Percentiles rank a stretch among this genome's conserved stretches.
Evolutionary conservation across 2,113 vertebrate genomes (phyloP).

Genomic region (Casuarius casuarius): DNA sequence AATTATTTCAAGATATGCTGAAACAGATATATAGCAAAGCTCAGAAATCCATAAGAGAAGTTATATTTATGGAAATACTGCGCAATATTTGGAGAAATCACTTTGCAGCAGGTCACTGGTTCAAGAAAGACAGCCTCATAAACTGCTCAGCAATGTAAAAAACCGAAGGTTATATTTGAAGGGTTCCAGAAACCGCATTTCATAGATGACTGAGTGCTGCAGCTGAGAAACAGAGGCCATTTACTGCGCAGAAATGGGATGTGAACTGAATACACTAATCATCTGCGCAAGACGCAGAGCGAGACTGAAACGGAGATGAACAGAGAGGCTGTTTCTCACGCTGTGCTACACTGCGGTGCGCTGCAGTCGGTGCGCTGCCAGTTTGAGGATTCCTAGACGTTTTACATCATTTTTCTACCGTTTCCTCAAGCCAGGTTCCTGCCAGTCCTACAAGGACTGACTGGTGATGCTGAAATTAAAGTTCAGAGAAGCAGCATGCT

Average conservation of each 20-base stretch:
- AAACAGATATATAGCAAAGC: neutral
- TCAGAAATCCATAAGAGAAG: constrained; percentile 11
- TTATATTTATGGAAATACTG: constrained; percentile 7
- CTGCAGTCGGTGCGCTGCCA: accelerated
- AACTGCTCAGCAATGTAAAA: constrained; percentile 39
- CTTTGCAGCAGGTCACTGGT: neutral
- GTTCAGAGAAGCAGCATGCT: neutral
- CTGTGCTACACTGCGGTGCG: accelerated
- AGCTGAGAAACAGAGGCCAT: neutral
- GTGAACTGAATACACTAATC: neutral
- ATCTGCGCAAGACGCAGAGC: accelerated
- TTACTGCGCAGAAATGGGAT: neutral
- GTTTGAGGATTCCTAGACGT: neutral
- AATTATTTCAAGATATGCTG: neutral
- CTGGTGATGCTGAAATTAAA: neutral
- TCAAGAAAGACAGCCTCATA: constrained; percentile 43
- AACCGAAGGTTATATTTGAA: neutral
- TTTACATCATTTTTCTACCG: neutral
- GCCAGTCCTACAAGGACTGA: neutral
- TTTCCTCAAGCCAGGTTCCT: neutral
- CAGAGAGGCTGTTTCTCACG: neutral
- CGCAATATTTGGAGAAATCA: constrained; percentile 21
- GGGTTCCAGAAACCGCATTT: constrained; percentile 12
- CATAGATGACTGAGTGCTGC: neutral
- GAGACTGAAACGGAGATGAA: accelerated